A percentile compares a stretch with the other conserved stretches of the same genome.
Conservation (phyloP, 2,797 vertebrate species). For the Acanthis flammea region DNA sequence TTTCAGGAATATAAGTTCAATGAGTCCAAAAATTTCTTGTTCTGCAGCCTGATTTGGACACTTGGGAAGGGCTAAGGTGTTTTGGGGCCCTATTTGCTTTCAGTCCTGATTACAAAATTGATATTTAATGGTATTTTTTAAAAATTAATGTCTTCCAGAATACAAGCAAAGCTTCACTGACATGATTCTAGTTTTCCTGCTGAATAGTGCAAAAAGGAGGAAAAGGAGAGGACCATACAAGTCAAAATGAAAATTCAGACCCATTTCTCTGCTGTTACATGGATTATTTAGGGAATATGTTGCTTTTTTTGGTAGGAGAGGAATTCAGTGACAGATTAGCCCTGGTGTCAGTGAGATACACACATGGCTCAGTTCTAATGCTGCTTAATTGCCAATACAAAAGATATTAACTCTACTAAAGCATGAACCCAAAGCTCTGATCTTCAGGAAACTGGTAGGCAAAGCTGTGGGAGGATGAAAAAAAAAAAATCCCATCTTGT, state of each 20-base stretch:
- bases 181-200: neutral
- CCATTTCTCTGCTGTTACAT: neutral
- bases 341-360: neutral
- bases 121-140: neutral
- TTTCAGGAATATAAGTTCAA: neutral
- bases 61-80: neutral
- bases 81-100: neutral
- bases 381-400: constrained; percentile 20
- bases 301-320: neutral
- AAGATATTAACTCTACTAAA: neutral
- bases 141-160: neutral
- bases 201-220: neutral
- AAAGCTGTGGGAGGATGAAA: constrained; percentile 14
- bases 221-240: neutral
- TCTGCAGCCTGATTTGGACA: neutral
- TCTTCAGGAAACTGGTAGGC: constrained; percentile 26
- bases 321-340: neutral
- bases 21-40: neutral
- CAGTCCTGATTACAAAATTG: neutral
- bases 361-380: neutral
- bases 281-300: neutral
- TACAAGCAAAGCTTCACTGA: neutral
- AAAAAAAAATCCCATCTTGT: neutral
- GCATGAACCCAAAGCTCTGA: neutral
- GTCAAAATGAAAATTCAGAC: neutral